Evolutionary conservation across 2,888 invertebrate genomes (phyloP).

Genomic region (Agrochola lychnidis): DNA sequence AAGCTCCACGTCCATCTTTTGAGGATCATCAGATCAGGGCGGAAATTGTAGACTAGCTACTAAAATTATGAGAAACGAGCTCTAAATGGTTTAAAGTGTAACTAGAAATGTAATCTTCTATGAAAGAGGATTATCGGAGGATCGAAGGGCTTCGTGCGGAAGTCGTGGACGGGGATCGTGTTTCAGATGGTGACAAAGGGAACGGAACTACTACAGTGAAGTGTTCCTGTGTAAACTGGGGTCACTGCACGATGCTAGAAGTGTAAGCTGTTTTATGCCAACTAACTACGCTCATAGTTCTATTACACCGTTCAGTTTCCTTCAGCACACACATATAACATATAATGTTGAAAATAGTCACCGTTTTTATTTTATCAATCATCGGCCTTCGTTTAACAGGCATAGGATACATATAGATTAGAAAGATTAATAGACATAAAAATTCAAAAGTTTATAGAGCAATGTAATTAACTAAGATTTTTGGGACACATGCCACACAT

Average conservation of each 20-base stretch:
- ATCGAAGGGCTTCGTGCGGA: conserved; percentile 88
- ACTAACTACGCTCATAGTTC: conserved; percentile 43
- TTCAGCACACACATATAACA: conserved; percentile 31
- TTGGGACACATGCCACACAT: conserved; percentile 80
- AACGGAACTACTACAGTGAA: conserved; percentile 84
- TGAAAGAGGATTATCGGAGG: conserved; percentile 81
- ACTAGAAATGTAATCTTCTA: conserved; percentile 71
- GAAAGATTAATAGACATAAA: conserved; percentile 20
- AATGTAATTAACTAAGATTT: conserved; percentile 71
- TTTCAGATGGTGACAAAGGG: conserved; percentile 85
- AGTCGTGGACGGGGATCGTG: conserved; percentile 84
- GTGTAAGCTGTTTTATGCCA: conserved; percentile 61
- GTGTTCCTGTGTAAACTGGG: conserved; percentile 78
- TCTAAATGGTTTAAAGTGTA: conserved; percentile 66
- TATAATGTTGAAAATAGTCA: conserved; percentile 12
- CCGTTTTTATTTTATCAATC: not conserved
- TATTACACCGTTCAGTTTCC: conserved; percentile 24
- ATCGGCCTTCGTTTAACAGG: not conserved
- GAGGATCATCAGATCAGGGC: conserved; percentile 65
- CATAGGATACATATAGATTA: conserved; percentile 1
- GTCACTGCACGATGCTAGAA: conserved; percentile 73
- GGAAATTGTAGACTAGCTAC: conserved; percentile 22
- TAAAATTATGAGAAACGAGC: conserved; percentile 11
- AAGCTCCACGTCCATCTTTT: conserved; percentile 79
- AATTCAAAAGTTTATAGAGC: conserved; percentile 37